Percentiles rank a stretch among this genome's conserved stretches.
Conservation (phyloP, 2,888 invertebrate genomes). For the Portevinia maculata region DNA sequence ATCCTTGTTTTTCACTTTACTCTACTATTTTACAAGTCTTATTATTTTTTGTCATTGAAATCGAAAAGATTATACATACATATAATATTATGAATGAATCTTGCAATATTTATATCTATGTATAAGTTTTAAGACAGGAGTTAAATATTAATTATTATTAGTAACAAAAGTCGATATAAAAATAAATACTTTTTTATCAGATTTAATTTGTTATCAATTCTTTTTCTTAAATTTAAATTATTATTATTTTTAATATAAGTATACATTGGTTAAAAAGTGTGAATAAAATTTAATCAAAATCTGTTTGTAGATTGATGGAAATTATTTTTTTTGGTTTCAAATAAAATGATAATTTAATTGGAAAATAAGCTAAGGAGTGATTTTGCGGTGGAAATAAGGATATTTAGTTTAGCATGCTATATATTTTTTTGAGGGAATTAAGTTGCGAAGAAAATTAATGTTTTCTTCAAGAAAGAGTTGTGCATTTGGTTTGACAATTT, state of each 20-base stretch:
- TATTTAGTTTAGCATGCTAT: too few species aligned
- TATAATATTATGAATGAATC: slow-evolving; percentile 9
- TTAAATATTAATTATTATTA: slow-evolving; percentile 43
- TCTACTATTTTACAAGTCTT: slow-evolving; percentile 42
- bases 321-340: neutral
- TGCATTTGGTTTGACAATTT: too few species aligned
- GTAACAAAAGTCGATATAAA: slow-evolving; percentile 74
- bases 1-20: neutral
- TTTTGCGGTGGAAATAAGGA: too few species aligned
- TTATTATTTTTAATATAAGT: slow-evolving; percentile 45
- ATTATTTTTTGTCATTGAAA: slow-evolving; percentile 16
- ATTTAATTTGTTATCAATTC: slow-evolving; percentile 40
- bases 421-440: too few species aligned
- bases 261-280: slow-evolving; percentile 51
- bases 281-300: neutral
- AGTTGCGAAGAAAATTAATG: too few species aligned
- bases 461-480: too few species aligned
- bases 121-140: slow-evolving; percentile 54
- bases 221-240: slow-evolving; percentile 24
- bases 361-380: too few species aligned
- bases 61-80: slow-evolving; percentile 35
- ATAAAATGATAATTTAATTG: too few species aligned
- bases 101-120: slow-evolving; percentile 45
- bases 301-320: neutral
- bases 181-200: slow-evolving; percentile 62